Base-by-base conservation (phyloP, 1,140 invertebrate species). In the Heliconius nattereri region DNA sequence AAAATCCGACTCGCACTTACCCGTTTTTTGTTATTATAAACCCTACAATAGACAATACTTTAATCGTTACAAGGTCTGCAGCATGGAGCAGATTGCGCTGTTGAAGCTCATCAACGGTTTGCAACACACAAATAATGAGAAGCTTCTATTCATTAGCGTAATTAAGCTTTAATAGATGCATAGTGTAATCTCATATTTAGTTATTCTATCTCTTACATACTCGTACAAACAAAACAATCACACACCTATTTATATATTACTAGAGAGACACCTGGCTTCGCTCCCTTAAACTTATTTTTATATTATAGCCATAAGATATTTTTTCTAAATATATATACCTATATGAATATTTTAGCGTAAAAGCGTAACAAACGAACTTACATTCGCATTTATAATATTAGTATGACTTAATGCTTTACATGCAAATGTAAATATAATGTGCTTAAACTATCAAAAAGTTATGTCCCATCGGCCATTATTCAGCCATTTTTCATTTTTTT, bases 61-160 rank as follows among this genome's bases (percentile, higher is more conserved):
- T 82, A 86, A 83, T 80, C 79, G 75, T 80, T 87, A 87, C 89
- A 89, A 85, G 81, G 85, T 84, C 78, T 80, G 78, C 81, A 75
- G 35, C 73, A 83, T 73, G 81, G 76, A 84, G 81, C 72, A 82
- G 45, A 84, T 81, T 84, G 82, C 82, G 70, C 81, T 77, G 76
- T 81, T 74, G 75, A 75, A 76, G 75, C 81, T 79, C 83, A 84
- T 84, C 85, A 84, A 75, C 73, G 74, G 45, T 52, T 82, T 84
- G 86, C 84, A 88, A 89, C 80, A 74, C n/a, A 40, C 60, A 29
- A 76, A 57, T 83, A 84, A 86, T 87, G 81, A 85, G 81, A 76
- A 80, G 75, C 82, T 86, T 86, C 82, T 84, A 87, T 85, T 85
- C 85, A 86, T 85, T 85, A 81, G 85, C 82, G 86, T 88, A 86